Evolutionary conservation across 1,140 invertebrate species (phyloP).

Genomic region (Drosophila bipectinata): DNA sequence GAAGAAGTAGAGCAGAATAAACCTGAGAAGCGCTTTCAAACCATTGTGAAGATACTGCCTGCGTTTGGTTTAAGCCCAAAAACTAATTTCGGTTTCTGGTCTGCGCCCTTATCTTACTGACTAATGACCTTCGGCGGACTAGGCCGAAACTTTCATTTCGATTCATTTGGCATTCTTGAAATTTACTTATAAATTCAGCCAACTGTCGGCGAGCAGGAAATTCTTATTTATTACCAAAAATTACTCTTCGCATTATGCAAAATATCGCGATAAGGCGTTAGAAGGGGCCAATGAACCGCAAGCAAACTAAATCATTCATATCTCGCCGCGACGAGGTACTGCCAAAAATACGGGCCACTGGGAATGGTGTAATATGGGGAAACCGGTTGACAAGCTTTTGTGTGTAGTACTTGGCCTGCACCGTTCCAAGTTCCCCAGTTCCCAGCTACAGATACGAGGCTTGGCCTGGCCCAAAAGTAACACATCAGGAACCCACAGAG

Average conservation of each 20-base stretch:
- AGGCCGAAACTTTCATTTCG: slow-evolving; percentile 27
- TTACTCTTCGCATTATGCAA: slow-evolving; percentile 73
- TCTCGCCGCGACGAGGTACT: slow-evolving; percentile 46
- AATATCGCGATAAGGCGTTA: slow-evolving; percentile 63
- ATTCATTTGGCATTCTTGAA: slow-evolving; percentile 35
- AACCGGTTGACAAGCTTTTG: slow-evolving; percentile 66
- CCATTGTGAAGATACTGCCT: neutral
- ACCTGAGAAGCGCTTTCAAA: slow-evolving; percentile 1
- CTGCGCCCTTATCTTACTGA: slow-evolving; percentile 12
- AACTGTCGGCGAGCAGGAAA: slow-evolving; percentile 10
- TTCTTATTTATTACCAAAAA: slow-evolving; percentile 61
- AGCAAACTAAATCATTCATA: slow-evolving; percentile 73
- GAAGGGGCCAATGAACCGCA: slow-evolving; percentile 73
- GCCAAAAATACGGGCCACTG: slow-evolving; percentile 41
- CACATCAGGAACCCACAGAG: slow-evolving; percentile 41
- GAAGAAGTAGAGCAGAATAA: slow-evolving; percentile 1
- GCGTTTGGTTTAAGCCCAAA: neutral
- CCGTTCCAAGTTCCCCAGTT: neutral
- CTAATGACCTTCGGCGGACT: slow-evolving; percentile 13
- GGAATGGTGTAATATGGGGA: slow-evolving; percentile 54
- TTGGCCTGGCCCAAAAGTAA: slow-evolving; percentile 56
- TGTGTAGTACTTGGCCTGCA: slow-evolving; percentile 49
- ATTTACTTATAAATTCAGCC: neutral
- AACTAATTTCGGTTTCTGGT: slow-evolving; percentile 17
- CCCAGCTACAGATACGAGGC: slow-evolving; percentile 29